Percentiles rank a stretch among this genome's conserved stretches.
Conservation (phyloP, 2,888 invertebrate species). For the Carterocephalus palaemon region DNA sequence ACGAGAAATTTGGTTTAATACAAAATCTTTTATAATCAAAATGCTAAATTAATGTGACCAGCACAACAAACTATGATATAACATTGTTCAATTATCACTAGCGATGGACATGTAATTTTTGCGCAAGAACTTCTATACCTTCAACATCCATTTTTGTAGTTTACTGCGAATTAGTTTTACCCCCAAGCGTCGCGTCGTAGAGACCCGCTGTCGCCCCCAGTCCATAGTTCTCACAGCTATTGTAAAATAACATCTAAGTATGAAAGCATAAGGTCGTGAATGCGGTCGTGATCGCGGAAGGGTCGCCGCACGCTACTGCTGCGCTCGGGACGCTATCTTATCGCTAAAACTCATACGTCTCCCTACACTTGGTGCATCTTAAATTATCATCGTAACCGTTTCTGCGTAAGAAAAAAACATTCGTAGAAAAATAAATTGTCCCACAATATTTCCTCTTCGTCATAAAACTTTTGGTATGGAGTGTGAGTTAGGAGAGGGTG, state of each 20-base stretch:
- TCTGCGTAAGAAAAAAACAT: constrained; percentile 49
- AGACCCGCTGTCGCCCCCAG: no score
- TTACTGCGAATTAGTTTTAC: no score
- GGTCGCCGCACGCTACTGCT: constrained; percentile 39
- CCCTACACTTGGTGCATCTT: constrained; percentile 57
- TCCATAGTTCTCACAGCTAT: no score
- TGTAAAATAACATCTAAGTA: neutral
- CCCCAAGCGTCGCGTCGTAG: no score
- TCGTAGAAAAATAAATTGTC: constrained; percentile 66
- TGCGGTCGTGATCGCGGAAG: constrained; percentile 39
- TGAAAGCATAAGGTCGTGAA: constrained; percentile 23
- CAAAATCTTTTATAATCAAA: no score
- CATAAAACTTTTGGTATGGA: constrained; percentile 52
- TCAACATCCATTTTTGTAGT: no score
- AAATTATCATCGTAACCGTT: constrained; percentile 30
- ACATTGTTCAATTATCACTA: no score
- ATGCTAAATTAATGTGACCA: no score
- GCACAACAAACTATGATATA: no score
- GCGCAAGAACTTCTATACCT: no score
- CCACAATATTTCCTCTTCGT: constrained; percentile 35
- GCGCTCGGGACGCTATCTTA: constrained; percentile 40
- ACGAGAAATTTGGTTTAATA: no score
- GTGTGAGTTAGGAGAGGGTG: constrained; percentile 37
- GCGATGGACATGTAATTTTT: no score
- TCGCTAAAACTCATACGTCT: constrained; percentile 51